A percentile compares a stretch with the other conserved stretches of the same genome.
phyloP scores from a whole-genome alignment of 2,888 invertebrate genomes.

The Athalia circularis region DNA sequence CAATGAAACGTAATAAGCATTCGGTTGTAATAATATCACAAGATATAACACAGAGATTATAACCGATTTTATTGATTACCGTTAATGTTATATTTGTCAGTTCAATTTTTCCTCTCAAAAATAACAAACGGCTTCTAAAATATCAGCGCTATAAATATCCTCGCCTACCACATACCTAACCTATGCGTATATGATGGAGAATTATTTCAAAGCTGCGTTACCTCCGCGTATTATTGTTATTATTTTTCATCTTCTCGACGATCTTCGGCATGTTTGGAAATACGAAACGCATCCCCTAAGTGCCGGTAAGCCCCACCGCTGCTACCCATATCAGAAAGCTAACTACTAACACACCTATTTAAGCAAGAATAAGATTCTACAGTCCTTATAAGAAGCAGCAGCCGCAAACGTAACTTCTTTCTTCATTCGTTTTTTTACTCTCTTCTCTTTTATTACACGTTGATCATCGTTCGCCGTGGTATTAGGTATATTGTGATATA shows the following conservation, averaged over 20 bases:
- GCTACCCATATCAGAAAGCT: slow-evolving; percentile 17
- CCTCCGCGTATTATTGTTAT: background rate
- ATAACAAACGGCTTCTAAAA: background rate
- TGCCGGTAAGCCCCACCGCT: slow-evolving; percentile 17
- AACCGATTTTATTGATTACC: slow-evolving; percentile 53
- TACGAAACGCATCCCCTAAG: slow-evolving; percentile 29
- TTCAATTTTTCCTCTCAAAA: slow-evolving; percentile 40
- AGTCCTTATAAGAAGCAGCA: background rate
- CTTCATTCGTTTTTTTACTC: background rate
- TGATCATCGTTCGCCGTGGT: background rate
- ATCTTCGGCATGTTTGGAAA: slow-evolving; percentile 25
- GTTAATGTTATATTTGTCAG: slow-evolving; percentile 51
- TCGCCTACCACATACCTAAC: no score
- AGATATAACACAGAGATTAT: slow-evolving; percentile 51
- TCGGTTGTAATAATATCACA: slow-evolving; percentile 59
- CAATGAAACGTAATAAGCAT: slow-evolving; percentile 55
- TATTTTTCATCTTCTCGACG: background rate
- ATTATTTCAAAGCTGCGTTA: background rate
- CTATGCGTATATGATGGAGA: no score
- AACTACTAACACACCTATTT: slow-evolving; percentile 21
- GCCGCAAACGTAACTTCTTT: background rate
- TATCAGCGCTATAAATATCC: no score
- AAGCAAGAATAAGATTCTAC: slow-evolving; percentile 20
- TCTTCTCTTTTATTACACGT: background rate
- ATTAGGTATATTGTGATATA: no score